Evolutionary conservation across 2,113 vertebrate genomes (phyloP), one percentile per base, ranked within the genome.

Genomic region (Rhombomys opimus): DNA sequence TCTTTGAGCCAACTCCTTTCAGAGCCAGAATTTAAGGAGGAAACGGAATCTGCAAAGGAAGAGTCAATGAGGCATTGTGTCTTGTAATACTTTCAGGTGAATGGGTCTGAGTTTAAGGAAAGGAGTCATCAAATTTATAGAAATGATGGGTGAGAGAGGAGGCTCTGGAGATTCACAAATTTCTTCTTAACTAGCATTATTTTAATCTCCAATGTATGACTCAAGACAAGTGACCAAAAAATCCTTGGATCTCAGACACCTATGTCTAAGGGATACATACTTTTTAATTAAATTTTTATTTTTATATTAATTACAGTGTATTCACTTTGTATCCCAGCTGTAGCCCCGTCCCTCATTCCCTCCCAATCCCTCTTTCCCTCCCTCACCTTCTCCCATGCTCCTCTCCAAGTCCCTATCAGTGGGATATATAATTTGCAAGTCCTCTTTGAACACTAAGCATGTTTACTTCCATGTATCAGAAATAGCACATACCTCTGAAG

Each of bases 21-120:
- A 91, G 14, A 96, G 76, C 15, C 57, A 95, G 90, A 95, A 93
- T 97, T 95, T 96, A 94, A 96, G 90, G 88, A 95, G 84, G 75
- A 96, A 97, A 97, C 94, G 92, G 73, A 96, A 97, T 93, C 73
- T 97, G 77, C n/a, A 95, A 89, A 94, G 30, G 77, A 96, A 89
- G 90, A 97, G 70, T 97, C 91, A 97, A 7, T 0, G 0, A 72
- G 96, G 94, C 95, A 96, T 94, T 96, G 95, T 96, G 96, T 95
- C 94, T 97, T 93, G 59, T n/a, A 93, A 93, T 93, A 97, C 96
- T 98, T 98, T 98, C 90, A 98, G 81, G 84, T 89, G 82, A 94
- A 87, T 91, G 92, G 59, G 59, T 91, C 97, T 97, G 93, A 94
- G 94, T 95, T 97, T 97, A 98, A 97, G 98, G 97, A 94, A 96